Evolutionary conservation across 2,113 vertebrate species (phyloP).

Genomic region (Oreocharis arfaki): DNA sequence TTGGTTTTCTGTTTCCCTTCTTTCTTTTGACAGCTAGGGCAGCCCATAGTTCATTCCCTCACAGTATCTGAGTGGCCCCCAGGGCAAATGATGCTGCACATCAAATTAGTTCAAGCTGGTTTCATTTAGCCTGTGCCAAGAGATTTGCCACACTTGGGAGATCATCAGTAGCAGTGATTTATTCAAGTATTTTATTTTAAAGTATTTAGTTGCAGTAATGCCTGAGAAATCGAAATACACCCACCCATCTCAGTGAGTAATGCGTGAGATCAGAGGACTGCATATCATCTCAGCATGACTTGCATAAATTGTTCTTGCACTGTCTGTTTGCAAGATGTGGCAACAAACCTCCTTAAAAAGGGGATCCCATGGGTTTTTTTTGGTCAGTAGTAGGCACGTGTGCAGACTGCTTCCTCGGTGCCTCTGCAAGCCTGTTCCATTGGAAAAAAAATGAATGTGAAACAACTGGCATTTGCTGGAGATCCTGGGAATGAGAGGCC

Average conservation of each 20-base stretch:
- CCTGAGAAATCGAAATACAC: neutral
- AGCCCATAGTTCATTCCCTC: neutral
- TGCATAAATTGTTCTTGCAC: neutral
- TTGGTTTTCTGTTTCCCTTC: neutral
- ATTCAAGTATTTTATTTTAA: neutral
- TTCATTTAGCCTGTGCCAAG: neutral
- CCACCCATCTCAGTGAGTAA: neutral
- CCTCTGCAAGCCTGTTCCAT: neutral
- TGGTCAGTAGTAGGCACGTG: rapidly evolving
- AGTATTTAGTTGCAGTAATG: neutral
- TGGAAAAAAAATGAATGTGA: neutral
- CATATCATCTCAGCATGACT: neutral
- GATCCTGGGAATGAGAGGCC: neutral
- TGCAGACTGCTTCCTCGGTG: neutral
- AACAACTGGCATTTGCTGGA: neutral
- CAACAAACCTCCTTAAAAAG: neutral
- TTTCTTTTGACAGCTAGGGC: neutral
- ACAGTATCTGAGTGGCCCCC: neutral
- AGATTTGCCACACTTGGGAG: neutral
- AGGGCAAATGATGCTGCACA: neutral
- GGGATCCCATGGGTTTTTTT: neutral
- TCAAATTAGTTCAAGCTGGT: neutral
- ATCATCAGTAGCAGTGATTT: neutral
- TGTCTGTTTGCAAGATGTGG: neutral
- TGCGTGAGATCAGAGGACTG: neutral